Percentiles rank a stretch among this genome's conserved stretches.
These are phyloP conservation scores for Macrobrachium rosenbergii DNA, from an alignment of 1,140 invertebrate species.

Conservation along the genomic window DNA sequence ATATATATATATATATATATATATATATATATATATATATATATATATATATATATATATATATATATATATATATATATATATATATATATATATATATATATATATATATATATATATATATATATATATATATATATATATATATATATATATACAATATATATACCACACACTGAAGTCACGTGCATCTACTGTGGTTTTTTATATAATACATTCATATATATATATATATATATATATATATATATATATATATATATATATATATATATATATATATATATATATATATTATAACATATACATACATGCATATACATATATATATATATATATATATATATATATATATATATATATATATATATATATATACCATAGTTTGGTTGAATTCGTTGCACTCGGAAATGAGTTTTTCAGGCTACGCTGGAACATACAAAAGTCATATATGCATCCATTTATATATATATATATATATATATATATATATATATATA, in stretches of 20 bases:
- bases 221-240: constrained; percentile 3
- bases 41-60: constrained; percentile 10
- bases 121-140: neutral
- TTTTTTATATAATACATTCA: constrained; percentile 15
- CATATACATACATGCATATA: too few species aligned
- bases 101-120: constrained; percentile 18
- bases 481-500: too few species aligned
- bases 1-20: constrained; percentile 22
- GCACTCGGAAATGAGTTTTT: too few species aligned
- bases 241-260: neutral
- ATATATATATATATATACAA: constrained; percentile 22
- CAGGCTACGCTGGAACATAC: too few species aligned
- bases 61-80: neutral
- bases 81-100: constrained; percentile 22
- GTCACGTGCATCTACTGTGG: too few species aligned
- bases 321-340: constrained; percentile 11
- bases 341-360: constrained; percentile 11
- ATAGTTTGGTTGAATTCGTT: too few species aligned
- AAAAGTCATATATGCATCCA: too few species aligned
- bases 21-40: constrained; percentile 22
- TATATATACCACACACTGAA: too few species aligned
- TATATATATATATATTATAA: constrained; percentile 1
- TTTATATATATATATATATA: too few species aligned
- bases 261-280: constrained; percentile 8
- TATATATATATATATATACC: constrained; percentile 4